Evolutionary conservation across 2,888 invertebrate genomes (phyloP).

Genomic region (Lithophane semibrunnea): DNA sequence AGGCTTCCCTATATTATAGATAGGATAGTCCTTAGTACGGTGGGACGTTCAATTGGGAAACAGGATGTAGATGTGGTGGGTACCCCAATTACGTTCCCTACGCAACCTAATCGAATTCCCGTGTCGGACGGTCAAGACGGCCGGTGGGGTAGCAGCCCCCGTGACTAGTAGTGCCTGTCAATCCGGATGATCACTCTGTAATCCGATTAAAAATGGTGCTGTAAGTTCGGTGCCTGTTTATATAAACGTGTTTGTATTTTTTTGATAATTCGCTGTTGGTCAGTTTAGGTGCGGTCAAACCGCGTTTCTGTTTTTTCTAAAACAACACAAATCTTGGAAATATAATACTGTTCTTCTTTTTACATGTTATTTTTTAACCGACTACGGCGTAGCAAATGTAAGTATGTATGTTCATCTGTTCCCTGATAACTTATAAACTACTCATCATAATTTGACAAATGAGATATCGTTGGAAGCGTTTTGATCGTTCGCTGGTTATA

Average conservation of each 20-base stretch:
- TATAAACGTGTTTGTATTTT: background rate
- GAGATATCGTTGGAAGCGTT: too few species aligned
- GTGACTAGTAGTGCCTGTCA: conserved; percentile 44
- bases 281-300: too few species aligned
- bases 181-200: conserved; percentile 37
- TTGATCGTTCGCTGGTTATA: too few species aligned
- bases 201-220: conserved; percentile 40
- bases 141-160: conserved; percentile 35
- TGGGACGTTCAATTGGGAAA: conserved; percentile 41
- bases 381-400: too few species aligned
- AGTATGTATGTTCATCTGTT: too few species aligned
- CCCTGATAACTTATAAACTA: too few species aligned
- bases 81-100: conserved; percentile 70
- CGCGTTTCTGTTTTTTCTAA: background rate
- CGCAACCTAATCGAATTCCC: conserved; percentile 78
- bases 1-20: conserved; percentile 29
- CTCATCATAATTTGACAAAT: too few species aligned
- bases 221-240: background rate
- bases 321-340: background rate
- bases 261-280: too few species aligned
- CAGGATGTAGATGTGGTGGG: conserved; percentile 55
- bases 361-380: too few species aligned
- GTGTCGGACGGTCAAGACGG: conserved; percentile 71
- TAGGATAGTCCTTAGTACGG: conserved; percentile 19
- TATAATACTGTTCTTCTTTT: too few species aligned